Evolutionary conservation across 2,797 vertebrate species (phyloP).

Genomic region (Brachymystax lenok): DNA sequence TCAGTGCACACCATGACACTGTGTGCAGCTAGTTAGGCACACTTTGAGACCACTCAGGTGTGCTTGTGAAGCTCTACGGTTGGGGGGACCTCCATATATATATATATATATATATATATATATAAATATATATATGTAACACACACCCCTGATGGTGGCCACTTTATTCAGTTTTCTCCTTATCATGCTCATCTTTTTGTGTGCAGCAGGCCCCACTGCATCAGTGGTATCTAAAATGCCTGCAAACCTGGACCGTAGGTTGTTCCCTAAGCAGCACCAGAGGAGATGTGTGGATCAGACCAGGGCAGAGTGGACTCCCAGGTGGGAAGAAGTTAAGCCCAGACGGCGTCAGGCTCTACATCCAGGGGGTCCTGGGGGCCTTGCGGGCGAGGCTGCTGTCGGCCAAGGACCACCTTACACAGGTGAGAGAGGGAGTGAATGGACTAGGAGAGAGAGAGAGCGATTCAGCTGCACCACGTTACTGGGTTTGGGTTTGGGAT

Average conservation of each 20-base stretch:
- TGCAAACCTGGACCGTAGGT: neutral
- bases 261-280: neutral
- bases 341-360: slow-evolving; percentile 67
- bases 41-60: slow-evolving; percentile 90
- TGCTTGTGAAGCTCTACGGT: slow-evolving; percentile 59
- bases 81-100: neutral
- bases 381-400: slow-evolving; percentile 59
- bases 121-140: neutral
- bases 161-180: slow-evolving; percentile 42
- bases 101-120: slow-evolving; percentile 1
- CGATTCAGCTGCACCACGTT: neutral
- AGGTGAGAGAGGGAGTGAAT: slow-evolving; percentile 72
- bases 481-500: neutral
- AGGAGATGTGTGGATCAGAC: neutral
- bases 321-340: slow-evolving; percentile 74
- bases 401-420: slow-evolving; percentile 66
- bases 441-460: neutral
- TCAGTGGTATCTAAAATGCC: neutral
- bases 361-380: slow-evolving; percentile 68
- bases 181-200: neutral
- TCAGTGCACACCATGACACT: slow-evolving; percentile 90
- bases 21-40: slow-evolving; percentile 85
- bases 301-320: slow-evolving; percentile 19
- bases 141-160: neutral
- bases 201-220: neutral